These are phyloP conservation scores for Delichon dasypus DNA, from an alignment of 2,797 vertebrate genomes.

Conservation along the genomic window DNA sequence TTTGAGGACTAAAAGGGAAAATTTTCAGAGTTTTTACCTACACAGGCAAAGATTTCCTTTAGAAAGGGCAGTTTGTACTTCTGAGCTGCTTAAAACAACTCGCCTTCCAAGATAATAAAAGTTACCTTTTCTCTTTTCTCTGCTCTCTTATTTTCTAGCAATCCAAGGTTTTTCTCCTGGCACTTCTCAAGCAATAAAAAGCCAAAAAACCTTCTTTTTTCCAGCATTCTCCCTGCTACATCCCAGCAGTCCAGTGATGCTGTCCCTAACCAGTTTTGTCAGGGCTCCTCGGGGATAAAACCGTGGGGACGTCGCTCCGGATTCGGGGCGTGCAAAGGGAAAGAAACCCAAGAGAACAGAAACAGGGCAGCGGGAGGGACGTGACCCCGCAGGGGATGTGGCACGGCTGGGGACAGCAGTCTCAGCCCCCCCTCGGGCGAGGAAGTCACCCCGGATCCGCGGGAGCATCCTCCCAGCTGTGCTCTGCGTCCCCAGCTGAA, in stretches of 20 bases:
- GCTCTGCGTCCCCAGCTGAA: not conserved
- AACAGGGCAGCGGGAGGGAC: not conserved
- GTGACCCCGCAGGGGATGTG: not conserved
- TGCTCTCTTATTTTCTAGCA: not conserved
- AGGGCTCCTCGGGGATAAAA: not conserved
- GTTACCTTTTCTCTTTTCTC: not conserved
- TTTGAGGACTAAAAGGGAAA: not conserved
- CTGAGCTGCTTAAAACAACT: not conserved
- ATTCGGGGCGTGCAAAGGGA: not conserved
- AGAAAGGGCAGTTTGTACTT: not conserved
- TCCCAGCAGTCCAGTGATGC: fast-evolving
- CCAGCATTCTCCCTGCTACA: not conserved
- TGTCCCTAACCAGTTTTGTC: not conserved
- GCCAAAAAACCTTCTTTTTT: not conserved
- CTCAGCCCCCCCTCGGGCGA: not conserved
- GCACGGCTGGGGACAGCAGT: not conserved
- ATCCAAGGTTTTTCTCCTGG: not conserved
- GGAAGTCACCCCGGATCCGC: not conserved
- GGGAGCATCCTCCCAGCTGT: conserved; percentile 19
- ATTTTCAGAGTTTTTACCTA: not conserved
- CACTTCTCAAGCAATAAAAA: not conserved
- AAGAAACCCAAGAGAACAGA: not conserved
- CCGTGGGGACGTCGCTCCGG: not conserved
- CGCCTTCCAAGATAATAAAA: not conserved
- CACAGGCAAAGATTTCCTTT: not conserved